Evolutionary conservation across 1,140 invertebrate genomes (phyloP).

Genomic region (Diuraphis noxia): DNA sequence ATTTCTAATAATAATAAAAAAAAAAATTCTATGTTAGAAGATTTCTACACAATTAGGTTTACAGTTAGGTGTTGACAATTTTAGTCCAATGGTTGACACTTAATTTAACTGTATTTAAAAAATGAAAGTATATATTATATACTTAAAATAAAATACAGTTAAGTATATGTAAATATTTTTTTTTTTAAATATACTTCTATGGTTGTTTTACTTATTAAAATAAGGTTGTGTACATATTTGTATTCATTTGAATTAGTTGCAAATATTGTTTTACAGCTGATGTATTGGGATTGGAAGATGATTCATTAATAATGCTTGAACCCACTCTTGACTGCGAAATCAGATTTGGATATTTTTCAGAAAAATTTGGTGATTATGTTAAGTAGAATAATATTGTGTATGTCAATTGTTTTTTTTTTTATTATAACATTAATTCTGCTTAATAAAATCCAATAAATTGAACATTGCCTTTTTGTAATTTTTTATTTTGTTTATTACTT

Average conservation of each 20-base stretch:
- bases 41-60: too few relatives aligned
- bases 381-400: neutral
- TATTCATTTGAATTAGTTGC: neutral
- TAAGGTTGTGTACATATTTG: neutral
- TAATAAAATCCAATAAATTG: neutral
- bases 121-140: too few relatives aligned
- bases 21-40: too few relatives aligned
- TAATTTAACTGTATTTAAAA: too few relatives aligned
- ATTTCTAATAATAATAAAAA: too few relatives aligned
- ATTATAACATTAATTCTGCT: neutral
- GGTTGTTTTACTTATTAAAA: neutral
- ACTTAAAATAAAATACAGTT: too few relatives aligned
- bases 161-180: too few relatives aligned
- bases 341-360: constrained; percentile 46
- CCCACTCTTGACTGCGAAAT: constrained; percentile 37
- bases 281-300: constrained; percentile 30
- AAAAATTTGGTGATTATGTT: constrained; percentile 5
- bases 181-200: neutral
- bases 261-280: constrained; percentile 27
- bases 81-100: too few relatives aligned
- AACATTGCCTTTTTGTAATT: neutral
- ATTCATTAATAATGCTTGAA: constrained; percentile 33
- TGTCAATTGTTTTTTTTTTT: neutral
- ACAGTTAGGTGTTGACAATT: too few relatives aligned
- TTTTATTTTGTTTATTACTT: neutral